Base-by-base conservation (phyloP, 2,797 vertebrate species). In the Lindbergichthys nudifrons region DNA sequence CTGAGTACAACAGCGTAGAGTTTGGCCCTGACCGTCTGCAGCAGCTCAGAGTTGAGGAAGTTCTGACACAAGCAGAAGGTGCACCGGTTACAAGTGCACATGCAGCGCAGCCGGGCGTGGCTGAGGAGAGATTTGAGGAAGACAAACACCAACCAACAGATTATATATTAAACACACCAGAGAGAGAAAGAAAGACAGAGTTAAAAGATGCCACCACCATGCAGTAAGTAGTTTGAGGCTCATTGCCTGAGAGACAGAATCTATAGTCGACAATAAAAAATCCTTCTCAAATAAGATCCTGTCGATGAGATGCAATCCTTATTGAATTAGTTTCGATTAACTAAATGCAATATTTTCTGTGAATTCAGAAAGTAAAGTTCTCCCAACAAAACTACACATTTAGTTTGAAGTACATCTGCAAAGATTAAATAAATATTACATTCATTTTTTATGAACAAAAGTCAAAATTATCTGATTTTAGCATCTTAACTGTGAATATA, bases 61-160 rank as follows among this genome's bases (percentile, higher is more conserved):
- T 98, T 99, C 96, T 99, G 97, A 97, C 97, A 98, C 95, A 98
- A 95, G 96, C 97, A 99, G 97, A 97, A 98, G 92, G 97, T 98
- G 92, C 97, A 99, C 95, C 97, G 96, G 95, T 99, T 99, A 95
- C 98, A 99, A 89, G 96, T 96, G 94, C 98, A 99, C 97, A 99
- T 94, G 94, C 97, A 98, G 96, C 97, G 97, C 95, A 98, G 95
- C 91, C 97, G 96, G 92, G 96, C 97, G 92, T 98, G 98, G 94
- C 97, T 98, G 96, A 94, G 92, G 93, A 96, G 94, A 87, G 70
- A 86, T n/a, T 48, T 3, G 4, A 74, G 92, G 95, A 69, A 59
- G 52, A 65, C 51, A 80, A 54, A 85, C 68, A 70, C 68, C 61
- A 26, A 66, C 77, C 77, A 59, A 54, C 45, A 68, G 56, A 53